Conservation (phyloP, 2,113 vertebrate genomes). For the Bambusicola thoracicus region DNA sequence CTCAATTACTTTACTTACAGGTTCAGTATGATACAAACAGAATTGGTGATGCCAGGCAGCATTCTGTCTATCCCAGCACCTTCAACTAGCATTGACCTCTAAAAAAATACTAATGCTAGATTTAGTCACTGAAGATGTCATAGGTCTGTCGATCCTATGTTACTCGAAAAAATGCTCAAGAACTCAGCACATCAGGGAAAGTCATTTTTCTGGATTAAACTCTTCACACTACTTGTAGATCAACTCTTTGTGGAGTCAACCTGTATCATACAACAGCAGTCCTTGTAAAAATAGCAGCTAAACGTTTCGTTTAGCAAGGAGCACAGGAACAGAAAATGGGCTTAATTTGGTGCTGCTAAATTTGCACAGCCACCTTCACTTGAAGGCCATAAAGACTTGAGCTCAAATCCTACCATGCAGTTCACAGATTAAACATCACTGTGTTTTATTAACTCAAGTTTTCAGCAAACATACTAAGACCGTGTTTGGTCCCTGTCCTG, state of each 20-base stretch:
- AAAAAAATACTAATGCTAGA: background rate
- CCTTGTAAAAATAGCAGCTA: background rate
- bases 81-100: background rate
- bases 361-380: background rate
- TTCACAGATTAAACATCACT: background rate
- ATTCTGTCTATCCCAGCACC: background rate
- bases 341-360: background rate
- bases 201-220: background rate
- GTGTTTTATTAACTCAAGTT: background rate
- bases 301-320: background rate
- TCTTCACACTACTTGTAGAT: background rate
- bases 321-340: background rate
- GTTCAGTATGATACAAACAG: background rate
- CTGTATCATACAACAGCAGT: background rate
- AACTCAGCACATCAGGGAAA: background rate
- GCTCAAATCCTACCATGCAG: background rate
- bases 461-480: background rate
- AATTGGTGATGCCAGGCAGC: background rate
- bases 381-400: background rate
- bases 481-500: background rate
- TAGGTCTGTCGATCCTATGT: background rate
- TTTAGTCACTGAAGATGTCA: background rate
- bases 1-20: conserved; percentile 28
- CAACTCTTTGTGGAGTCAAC: background rate
- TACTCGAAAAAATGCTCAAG: background rate